Evolutionary conservation across 2,113 vertebrate genomes (phyloP).

Genomic region (Hoplias malabaricus): DNA sequence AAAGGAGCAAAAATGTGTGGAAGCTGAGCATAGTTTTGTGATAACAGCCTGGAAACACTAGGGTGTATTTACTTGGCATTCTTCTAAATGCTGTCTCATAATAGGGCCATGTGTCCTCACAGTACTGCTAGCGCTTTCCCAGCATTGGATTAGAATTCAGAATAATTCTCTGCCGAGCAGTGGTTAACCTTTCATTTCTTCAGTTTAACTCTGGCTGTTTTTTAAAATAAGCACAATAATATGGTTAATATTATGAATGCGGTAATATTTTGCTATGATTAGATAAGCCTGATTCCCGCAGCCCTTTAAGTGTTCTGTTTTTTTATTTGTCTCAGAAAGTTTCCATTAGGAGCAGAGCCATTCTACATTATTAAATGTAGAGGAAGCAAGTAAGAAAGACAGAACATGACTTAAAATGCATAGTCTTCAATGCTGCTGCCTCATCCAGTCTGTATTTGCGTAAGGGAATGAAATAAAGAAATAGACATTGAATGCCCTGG

Average conservation of each 20-base stretch:
- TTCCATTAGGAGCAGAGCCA: not conserved
- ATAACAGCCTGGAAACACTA: slow-evolving; percentile 37
- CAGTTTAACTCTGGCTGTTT: not conserved
- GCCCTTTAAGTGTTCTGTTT: not conserved
- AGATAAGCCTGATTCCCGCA: not conserved
- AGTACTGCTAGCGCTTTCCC: slow-evolving; percentile 11
- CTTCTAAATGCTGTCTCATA: slow-evolving; percentile 36
- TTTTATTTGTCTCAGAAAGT: not conserved
- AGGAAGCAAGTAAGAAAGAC: not conserved
- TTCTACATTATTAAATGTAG: not conserved
- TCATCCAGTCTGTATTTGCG: slow-evolving; percentile 24
- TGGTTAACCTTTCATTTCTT: not conserved
- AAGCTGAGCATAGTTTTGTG: not conserved
- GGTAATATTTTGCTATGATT: not conserved
- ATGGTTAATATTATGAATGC: not conserved
- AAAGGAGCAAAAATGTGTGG: slow-evolving; percentile 8
- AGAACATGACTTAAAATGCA: not conserved
- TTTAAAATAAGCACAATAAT: not conserved
- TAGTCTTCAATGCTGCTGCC: not conserved
- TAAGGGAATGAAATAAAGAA: slow-evolving; percentile 43
- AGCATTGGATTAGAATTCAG: not conserved
- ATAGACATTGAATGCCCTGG: slow-evolving; percentile 36
- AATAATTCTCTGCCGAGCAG: not conserved
- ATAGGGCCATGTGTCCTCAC: slow-evolving; percentile 22
- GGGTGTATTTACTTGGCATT: slow-evolving; percentile 35